Percentiles rank a stretch among this genome's conserved stretches.
phyloP scores from a whole-genome alignment of 1,140 invertebrate genomes.

The Ylistrum balloti region DNA sequence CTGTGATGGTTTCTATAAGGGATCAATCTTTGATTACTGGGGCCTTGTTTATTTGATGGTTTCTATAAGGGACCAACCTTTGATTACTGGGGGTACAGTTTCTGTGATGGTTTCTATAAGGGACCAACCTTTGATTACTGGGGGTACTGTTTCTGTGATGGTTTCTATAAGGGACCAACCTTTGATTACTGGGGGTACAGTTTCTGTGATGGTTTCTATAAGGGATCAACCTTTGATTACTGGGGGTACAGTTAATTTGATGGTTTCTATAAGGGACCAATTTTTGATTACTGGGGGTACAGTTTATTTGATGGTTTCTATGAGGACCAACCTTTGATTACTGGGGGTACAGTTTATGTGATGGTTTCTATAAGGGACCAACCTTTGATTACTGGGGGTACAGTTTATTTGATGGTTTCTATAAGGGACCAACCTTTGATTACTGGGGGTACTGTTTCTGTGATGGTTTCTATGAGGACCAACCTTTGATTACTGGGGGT shows the following conservation, averaged over 20 bases:
- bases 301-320: no score
- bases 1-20: not conserved
- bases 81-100: conserved; percentile 37
- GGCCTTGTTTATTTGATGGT: no score
- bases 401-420: no score
- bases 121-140: conserved; percentile 43
- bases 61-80: conserved; percentile 41
- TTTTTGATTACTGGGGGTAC: no score
- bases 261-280: no score
- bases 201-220: no score
- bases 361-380: conserved; percentile 36
- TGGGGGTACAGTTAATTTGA: no score
- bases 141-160: no score
- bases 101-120: no score
- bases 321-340: conserved; percentile 26
- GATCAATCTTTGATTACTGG: not conserved
- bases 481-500: no score
- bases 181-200: conserved; percentile 42
- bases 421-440: not conserved
- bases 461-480: no score
- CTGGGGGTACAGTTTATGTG: conserved; percentile 53
- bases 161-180: conserved; percentile 57
- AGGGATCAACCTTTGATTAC: conserved; percentile 32
- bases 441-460: conserved; percentile 33
- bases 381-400: conserved; percentile 32